Evolutionary conservation across 2,113 vertebrate genomes (phyloP), one percentile per base, ranked within the genome.

Genomic region (Andinoacara biseriatus): DNA sequence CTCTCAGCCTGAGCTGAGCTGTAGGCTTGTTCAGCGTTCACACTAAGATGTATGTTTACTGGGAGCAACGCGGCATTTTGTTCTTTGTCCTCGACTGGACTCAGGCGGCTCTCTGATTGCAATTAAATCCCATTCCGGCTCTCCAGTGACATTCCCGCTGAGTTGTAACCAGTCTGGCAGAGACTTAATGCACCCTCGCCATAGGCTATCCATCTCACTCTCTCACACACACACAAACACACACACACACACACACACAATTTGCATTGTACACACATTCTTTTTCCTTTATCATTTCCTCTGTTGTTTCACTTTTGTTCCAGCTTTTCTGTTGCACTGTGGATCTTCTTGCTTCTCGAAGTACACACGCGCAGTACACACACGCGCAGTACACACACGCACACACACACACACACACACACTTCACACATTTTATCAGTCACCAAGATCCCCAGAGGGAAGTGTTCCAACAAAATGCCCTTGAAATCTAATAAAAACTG

Each of bases 61-160:
- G 38, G 67, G 65, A 82, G 76, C 29, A 10, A 31, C 24, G 20
- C 7, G 15, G 59, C 59, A 10, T 79, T 80, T 67, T 38, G 52
- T 59, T 76, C 86, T 90, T 88, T 91, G 89, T 93, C 87, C 88
- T 87, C 56, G 7, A 57, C 80, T 86, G 76, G 88, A 86, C 76
- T 29, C 26, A 77, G 82, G 86, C 89, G 74, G 80, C 81, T 81
- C 82, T 81, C 89, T 89, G 90, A 95, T 95, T 91, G 92, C 93
- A 94, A 94, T 95, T 94, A 95, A 93, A 91, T 88, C 86, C 80
- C 8, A 86, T 89, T 94, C 87, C 79, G 56, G 87, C 89, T 93
- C 87, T 93, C 91, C 87, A 79, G 87, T 85, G 90, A 79, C 83
- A 86, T 93, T 91, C 90, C 91, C 7, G 81, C 94, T 93, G 94